These are phyloP conservation scores for Apus apus DNA, from an alignment of 2,113 vertebrate species.

Conservation along the genomic window DNA sequence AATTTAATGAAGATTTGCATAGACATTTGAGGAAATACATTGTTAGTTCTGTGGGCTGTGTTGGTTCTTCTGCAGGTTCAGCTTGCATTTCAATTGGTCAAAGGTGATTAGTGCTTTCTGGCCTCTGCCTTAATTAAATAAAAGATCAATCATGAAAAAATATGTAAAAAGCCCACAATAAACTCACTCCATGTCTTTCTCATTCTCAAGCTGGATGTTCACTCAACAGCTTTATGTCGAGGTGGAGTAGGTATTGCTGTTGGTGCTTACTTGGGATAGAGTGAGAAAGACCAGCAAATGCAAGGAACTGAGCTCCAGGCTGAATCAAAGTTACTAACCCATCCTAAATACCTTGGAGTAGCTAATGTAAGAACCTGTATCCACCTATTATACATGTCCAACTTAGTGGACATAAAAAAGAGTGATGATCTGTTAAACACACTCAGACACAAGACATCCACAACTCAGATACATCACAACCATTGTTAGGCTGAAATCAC, in stretches of 20 bases:
- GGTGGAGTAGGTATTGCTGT: background rate
- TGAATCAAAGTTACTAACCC: background rate
- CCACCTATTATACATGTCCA: background rate
- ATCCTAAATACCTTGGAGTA: background rate
- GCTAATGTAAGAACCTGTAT: background rate
- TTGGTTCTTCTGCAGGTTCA: background rate
- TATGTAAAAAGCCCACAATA: rapidly evolving
- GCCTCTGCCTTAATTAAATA: background rate
- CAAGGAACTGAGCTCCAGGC: background rate
- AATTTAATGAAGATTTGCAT: background rate
- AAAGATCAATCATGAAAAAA: background rate
- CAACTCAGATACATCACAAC: background rate
- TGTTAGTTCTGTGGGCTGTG: background rate
- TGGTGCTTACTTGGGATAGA: background rate
- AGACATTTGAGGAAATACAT: background rate
- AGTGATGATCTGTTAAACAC: background rate
- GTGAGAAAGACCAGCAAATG: background rate
- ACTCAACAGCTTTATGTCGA: background rate
- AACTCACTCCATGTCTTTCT: background rate
- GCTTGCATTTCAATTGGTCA: background rate
- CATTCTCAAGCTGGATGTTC: background rate
- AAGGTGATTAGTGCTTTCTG: background rate
- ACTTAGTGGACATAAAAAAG: background rate
- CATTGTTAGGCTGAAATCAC: background rate
- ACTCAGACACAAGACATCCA: background rate